Base-by-base conservation (phyloP, 1,140 invertebrate species). In the Heliconius melpomene region DNA sequence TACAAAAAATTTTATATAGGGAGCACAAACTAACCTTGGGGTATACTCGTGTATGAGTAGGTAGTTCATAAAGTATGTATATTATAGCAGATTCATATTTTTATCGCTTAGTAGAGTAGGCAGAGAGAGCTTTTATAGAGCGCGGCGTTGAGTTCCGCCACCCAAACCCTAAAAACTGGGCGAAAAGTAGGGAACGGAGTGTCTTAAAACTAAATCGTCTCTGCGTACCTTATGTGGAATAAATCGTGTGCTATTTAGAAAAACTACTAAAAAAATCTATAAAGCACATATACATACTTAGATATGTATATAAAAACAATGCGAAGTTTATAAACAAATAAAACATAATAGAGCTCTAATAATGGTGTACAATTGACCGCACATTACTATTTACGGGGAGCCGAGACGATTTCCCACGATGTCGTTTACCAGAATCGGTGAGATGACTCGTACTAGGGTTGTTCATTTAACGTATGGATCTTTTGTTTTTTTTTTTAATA, bases 361-460 rank as follows among this genome's bases (percentile, higher is more conserved):
- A 70, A 77, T 71, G 60, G 36, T 46, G n/a, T 79, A 75, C 78
- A 79, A 71, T 79, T 79, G 72, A 78, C 79, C 73, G 78, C 57
- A 70, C 57, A 29, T 29, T 29, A 66, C 23, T 66, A 66, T 66
- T 52, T 23, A 70, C 73, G 54, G 1, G 32, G 36, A 77, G 57
- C 38, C 54, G 78, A 79, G 78, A 80, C 74, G 73, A 78, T 38
- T 85, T 89, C 85, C 74, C 86, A 88, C 86, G 85, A 75, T 71
- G 78, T 79, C 57, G 81, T 86, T 86, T 86, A 86, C 83, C 75
- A 83, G 83, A 85, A 86, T 80, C 32, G 79, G 81, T 77, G 83
- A 88, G 85, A 87, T 88, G 86, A 89, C 83, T 83, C 82, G 71
- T 13, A n/a, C n/a, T 86, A 87, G 86, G 86, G 87, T 26, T 87